Evolutionary conservation across 2,888 invertebrate genomes (phyloP), one percentile per base, ranked within the genome.

Genomic region (Drosophila mimetica): DNA sequence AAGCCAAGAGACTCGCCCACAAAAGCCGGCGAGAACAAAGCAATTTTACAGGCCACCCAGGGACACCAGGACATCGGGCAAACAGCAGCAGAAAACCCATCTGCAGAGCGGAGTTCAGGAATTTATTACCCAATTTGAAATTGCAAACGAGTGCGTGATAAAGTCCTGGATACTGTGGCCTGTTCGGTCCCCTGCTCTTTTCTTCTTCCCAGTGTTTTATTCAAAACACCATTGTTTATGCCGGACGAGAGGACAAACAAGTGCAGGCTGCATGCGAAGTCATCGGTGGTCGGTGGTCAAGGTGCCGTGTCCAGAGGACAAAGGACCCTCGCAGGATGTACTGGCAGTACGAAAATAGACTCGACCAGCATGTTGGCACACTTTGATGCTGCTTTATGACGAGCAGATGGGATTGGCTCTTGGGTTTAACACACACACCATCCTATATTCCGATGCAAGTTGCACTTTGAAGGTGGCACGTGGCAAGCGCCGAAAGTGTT

Each of bases 81-180:
- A 30, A 58, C 28, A 25, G 16, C 13, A 30, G 46, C 16, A 42
- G 2, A 34, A 52, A 50, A 37, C 63, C 44, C 64, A 32, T 63
- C 37, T 63, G 60, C 25, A 46, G 44, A 39, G 46, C 57, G 63
- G 75, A 74, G 87, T 78, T 85, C 65, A 73, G 69, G 74, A 86
- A 86, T 89, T 89, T 89, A 86, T 86, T 80, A 86, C 87, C 89
- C 89, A 86, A 86, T 86, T 88, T 89, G 67, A 88, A 89, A 89
- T 87, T 88, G 86, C 86, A 86, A 89, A 84, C 88, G 88, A 86
- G 84, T 79, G 88, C 85, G 89, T 89, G 76, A 85, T 89, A 86
- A 86, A 83, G 77, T 79, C 70, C 66, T 70, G 71, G 54, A 64
- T 60, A 60, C 54, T 75, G 18, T 53, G 52, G 47, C 58, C 4